Evolutionary conservation across 2,888 invertebrate species (phyloP).

Genomic region (Abrostola tripartita): DNA sequence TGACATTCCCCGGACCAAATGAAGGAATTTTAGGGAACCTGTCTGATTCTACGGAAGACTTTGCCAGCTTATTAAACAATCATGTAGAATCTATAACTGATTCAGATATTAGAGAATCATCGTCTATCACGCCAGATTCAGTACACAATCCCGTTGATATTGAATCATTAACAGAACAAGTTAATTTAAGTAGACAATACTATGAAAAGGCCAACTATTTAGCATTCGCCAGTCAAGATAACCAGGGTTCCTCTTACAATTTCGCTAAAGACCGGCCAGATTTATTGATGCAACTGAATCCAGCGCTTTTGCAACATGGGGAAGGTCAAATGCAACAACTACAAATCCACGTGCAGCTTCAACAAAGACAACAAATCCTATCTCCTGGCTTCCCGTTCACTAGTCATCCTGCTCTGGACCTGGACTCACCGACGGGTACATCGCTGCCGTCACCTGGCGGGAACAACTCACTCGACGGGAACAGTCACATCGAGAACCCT

Average conservation of each 20-base stretch:
- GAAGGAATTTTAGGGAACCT: constrained; percentile 94
- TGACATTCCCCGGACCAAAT: constrained; percentile 93
- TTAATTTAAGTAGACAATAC: constrained; percentile 89
- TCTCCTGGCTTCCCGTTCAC: constrained; percentile 90
- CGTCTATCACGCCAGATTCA: constrained; percentile 91
- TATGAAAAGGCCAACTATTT: constrained; percentile 86
- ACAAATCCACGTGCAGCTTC: constrained; percentile 91
- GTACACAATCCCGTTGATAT: constrained; percentile 90
- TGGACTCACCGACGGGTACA: constrained; percentile 92
- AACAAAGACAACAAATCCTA: constrained; percentile 90
- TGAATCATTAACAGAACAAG: constrained; percentile 93
- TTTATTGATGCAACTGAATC: constrained; percentile 88
- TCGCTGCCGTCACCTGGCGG: constrained; percentile 94
- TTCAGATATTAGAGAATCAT: constrained; percentile 91
- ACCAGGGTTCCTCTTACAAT: constrained; percentile 87
- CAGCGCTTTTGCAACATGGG: constrained; percentile 85
- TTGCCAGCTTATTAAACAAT: constrained; percentile 92
- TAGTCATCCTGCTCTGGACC: constrained; percentile 91
- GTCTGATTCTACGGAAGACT: constrained; percentile 94
- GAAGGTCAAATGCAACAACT: constrained; percentile 90
- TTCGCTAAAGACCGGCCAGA: constrained; percentile 90
- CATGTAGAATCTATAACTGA: constrained; percentile 91
- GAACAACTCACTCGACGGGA: constrained; percentile 91
- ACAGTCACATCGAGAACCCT: constrained; percentile 87
- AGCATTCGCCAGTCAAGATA: constrained; percentile 83